phyloP scores from a whole-genome alignment of 2,888 invertebrate genomes.

The Limenitis camilla region DNA sequence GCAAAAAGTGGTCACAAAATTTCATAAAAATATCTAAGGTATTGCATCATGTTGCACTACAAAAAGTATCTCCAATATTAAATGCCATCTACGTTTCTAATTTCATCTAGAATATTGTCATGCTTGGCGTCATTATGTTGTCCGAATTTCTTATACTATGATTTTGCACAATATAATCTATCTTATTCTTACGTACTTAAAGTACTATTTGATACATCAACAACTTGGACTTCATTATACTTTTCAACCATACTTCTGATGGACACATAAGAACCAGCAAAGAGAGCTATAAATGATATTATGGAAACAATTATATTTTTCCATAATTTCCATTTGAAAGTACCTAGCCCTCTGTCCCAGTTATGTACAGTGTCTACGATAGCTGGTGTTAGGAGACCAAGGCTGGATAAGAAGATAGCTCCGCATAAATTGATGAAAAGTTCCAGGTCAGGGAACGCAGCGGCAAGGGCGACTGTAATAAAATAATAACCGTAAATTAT shows the following conservation, averaged over 20 bases:
- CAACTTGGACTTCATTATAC: conserved; percentile 24
- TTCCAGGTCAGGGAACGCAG: conserved; percentile 86
- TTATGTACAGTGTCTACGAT: conserved; percentile 82
- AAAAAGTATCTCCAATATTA: too few species aligned
- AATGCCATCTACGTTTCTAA: too few species aligned
- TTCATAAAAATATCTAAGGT: too few species aligned
- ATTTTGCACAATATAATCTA: too few species aligned
- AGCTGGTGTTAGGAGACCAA: conserved; percentile 84
- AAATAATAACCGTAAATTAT: conserved; percentile 2
- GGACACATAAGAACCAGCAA: conserved; percentile 59
- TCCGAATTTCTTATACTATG: too few species aligned
- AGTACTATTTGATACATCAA: too few species aligned
- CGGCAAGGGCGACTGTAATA: conserved; percentile 80
- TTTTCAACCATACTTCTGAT: conserved; percentile 51
- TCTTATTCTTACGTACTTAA: too few species aligned
- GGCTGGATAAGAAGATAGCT: conserved; percentile 80
- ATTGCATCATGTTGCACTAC: too few species aligned
- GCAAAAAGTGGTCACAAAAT: too few species aligned
- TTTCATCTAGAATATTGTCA: too few species aligned
- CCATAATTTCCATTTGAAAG: conserved; percentile 78
- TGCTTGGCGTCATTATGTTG: too few species aligned
- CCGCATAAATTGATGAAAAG: conserved; percentile 92
- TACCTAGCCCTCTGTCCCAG: conserved; percentile 77
- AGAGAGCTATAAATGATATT: conserved; percentile 51
- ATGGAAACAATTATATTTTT: conserved; percentile 76